Evolutionary conservation across 2,113 vertebrate genomes (phyloP).

Genomic region (Brachionichthys hirsutus): DNA sequence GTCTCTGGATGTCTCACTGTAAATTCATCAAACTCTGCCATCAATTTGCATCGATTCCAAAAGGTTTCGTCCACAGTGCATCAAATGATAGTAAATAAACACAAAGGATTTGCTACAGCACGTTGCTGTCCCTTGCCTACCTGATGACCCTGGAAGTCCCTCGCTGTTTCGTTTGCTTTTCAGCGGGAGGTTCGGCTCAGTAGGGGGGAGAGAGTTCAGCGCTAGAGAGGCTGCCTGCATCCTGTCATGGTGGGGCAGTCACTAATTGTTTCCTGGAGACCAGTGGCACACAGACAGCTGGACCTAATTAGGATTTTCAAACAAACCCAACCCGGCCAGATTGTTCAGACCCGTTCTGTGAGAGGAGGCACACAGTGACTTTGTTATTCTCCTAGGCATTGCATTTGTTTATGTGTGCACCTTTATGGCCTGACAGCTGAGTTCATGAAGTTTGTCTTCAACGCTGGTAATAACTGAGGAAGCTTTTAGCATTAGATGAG

Average conservation of each 20-base stretch:
- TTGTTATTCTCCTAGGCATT: slow-evolving; percentile 21
- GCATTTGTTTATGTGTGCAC: slow-evolving; percentile 2
- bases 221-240: slow-evolving; percentile 44
- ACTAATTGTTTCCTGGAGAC: slow-evolving; percentile 69
- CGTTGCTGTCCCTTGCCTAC: background rate
- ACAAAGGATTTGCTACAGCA: background rate
- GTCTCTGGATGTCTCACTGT: background rate
- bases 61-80: background rate
- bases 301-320: slow-evolving; percentile 58
- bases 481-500: slow-evolving; percentile 3
- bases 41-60: background rate
- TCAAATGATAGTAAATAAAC: background rate
- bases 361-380: slow-evolving; percentile 21
- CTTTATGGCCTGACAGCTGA: background rate
- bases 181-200: slow-evolving; percentile 36
- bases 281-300: slow-evolving; percentile 51
- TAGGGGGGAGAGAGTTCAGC: slow-evolving; percentile 44
- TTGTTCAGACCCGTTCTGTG: slow-evolving; percentile 4
- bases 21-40: background rate
- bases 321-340: slow-evolving; percentile 54
- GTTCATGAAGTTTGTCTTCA: background rate
- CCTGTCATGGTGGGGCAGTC: slow-evolving; percentile 53
- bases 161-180: slow-evolving; percentile 17
- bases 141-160: slow-evolving; percentile 19
- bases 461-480: background rate